phyloP scores from a whole-genome alignment of 2,113 vertebrate species.

The Periophthalmodon schlosseri region DNA sequence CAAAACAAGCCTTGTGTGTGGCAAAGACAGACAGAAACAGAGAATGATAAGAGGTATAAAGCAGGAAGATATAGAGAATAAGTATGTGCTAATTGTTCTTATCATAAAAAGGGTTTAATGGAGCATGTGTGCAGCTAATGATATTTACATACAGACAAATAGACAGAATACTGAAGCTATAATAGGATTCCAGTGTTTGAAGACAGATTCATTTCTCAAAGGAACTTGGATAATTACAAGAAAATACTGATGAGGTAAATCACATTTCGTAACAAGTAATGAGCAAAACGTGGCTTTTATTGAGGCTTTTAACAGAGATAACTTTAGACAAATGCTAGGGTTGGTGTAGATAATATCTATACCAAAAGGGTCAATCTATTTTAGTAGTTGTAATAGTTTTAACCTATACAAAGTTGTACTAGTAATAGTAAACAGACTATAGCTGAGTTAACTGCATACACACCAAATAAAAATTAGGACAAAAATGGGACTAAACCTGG shows the following conservation, averaged over 20 bases:
- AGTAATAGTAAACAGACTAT: too few relatives aligned
- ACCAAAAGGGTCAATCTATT: background rate
- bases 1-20: slow-evolving; percentile 26
- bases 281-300: slow-evolving; percentile 1
- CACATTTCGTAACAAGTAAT: slow-evolving; percentile 10
- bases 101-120: slow-evolving; percentile 15
- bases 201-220: slow-evolving; percentile 7
- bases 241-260: slow-evolving; percentile 16
- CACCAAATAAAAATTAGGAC: too few relatives aligned
- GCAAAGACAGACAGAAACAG: slow-evolving; percentile 8
- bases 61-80: slow-evolving; percentile 8
- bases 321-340: background rate
- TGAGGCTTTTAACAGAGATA: background rate
- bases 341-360: background rate
- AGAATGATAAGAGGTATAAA: slow-evolving; percentile 12
- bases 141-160: background rate
- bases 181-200: slow-evolving; percentile 12
- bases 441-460: too few relatives aligned
- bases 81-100: slow-evolving; percentile 9
- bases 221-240: slow-evolving; percentile 14
- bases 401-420: background rate
- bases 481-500: too few relatives aligned
- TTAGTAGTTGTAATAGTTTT: background rate
- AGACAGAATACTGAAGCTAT: background rate
- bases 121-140: background rate